Percentiles rank a stretch among this genome's conserved stretches.
phyloP scores from a whole-genome alignment of 2,113 vertebrate genomes.

The Gobio gobio region DNA sequence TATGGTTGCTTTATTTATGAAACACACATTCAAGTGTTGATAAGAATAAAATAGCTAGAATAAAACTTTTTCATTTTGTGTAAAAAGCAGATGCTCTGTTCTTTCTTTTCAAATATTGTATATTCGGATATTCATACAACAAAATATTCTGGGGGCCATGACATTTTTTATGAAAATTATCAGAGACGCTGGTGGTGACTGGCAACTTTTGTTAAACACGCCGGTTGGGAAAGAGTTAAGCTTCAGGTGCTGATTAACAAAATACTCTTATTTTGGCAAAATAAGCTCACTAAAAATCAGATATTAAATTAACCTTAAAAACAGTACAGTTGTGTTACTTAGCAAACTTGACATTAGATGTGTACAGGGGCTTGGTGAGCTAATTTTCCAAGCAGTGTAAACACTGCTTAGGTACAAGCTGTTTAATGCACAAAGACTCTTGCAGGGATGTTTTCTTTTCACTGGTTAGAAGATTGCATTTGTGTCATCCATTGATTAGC shows the following conservation, averaged over 20 bases:
- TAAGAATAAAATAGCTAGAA: no score
- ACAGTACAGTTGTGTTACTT: not conserved
- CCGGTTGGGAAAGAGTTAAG: not conserved
- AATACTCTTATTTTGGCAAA: not conserved
- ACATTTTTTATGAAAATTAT: no score
- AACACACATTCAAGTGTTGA: no score
- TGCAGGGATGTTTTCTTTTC: constrained; percentile 17
- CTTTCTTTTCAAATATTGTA: no score
- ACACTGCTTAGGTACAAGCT: constrained; percentile 5
- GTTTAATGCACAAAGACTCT: not conserved
- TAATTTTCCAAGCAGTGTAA: not conserved
- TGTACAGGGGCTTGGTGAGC: not conserved
- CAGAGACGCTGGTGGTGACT: no score
- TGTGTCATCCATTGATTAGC: constrained; percentile 46
- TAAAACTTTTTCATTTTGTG: no score
- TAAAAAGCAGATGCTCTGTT: no score
- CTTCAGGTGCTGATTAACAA: not conserved
- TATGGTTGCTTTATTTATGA: no score
- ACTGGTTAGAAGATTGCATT: constrained; percentile 33
- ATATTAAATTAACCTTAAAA: not conserved
- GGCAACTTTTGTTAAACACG: no score
- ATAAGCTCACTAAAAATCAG: not conserved
- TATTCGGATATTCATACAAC: no score
- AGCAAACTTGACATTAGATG: not conserved
- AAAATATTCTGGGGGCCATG: no score